Evolutionary conservation across 2,113 vertebrate genomes (phyloP).

Genomic region (Sprattus sprattus): DNA sequence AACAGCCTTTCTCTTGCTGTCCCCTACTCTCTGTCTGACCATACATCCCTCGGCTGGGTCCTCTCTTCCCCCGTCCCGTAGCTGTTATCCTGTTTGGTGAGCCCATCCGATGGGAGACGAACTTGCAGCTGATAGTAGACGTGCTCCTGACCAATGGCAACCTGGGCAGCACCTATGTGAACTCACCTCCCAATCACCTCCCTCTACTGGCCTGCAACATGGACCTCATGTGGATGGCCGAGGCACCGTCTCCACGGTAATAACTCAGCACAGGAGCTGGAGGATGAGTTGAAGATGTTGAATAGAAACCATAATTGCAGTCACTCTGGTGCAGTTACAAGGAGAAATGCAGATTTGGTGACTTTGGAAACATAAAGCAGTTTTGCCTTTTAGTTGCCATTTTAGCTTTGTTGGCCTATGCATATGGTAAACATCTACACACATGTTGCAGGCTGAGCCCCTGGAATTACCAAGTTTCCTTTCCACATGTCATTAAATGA

Average conservation of each 20-base stretch:
- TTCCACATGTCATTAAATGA: neutral
- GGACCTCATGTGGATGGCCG: slow-evolving; percentile 88
- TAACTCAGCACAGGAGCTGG: neutral
- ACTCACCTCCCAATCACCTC: slow-evolving; percentile 67
- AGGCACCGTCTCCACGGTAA: slow-evolving; percentile 85
- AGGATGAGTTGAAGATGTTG: too few species aligned
- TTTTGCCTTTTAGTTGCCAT: too few species aligned
- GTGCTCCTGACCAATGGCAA: slow-evolving; percentile 83
- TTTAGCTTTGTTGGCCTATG: neutral
- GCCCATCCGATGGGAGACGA: slow-evolving; percentile 87
- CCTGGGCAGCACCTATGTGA: slow-evolving; percentile 66
- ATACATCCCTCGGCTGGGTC: neutral
- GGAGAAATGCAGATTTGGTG: too few species aligned
- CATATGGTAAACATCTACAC: neutral
- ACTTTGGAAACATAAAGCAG: too few species aligned
- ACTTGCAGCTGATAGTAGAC: slow-evolving; percentile 84
- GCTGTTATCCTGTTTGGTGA: slow-evolving; percentile 86
- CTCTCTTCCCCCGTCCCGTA: slow-evolving; percentile 42
- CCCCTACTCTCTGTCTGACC: neutral
- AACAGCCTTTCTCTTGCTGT: neutral
- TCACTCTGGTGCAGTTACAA: too few species aligned
- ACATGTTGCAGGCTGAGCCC: neutral
- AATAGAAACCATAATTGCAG: too few species aligned
- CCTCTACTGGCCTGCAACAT: slow-evolving; percentile 85
- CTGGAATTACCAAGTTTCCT: neutral